Evolutionary conservation across 2,888 invertebrate species (phyloP).

Genomic region (Thereva nobilitata): DNA sequence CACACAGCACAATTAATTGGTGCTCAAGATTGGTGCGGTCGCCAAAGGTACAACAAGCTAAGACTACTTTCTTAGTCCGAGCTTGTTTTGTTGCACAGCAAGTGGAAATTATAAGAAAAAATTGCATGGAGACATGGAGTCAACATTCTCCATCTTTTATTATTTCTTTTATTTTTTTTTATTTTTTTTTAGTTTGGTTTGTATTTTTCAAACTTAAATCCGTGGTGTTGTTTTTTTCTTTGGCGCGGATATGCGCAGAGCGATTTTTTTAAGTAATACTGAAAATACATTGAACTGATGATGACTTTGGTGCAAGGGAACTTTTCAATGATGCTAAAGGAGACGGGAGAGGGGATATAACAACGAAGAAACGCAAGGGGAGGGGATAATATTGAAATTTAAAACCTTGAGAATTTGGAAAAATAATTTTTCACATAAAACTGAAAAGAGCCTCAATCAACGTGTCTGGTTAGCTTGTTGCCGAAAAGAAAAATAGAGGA

Average conservation of each 20-base stretch:
- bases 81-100: background rate
- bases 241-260: no score
- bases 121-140: background rate
- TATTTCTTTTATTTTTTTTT: slow-evolving; percentile 1
- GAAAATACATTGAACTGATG: no score
- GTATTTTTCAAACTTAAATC: no score
- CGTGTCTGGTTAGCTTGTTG: slow-evolving; percentile 13
- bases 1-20: slow-evolving; percentile 26
- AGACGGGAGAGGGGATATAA: no score
- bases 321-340: no score
- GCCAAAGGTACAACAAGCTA: no score
- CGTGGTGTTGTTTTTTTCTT: no score
- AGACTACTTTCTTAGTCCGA: slow-evolving; percentile 7
- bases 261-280: no score
- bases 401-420: slow-evolving; percentile 10
- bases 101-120: slow-evolving; percentile 24
- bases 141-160: slow-evolving; percentile 3
- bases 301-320: no score
- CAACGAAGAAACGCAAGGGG: background rate
- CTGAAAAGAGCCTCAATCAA: slow-evolving; percentile 16
- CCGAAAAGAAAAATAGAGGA: slow-evolving; percentile 15
- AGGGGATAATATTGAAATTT: slow-evolving; percentile 27
- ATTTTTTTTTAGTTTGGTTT: no score
- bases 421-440: slow-evolving; percentile 7
- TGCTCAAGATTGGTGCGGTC: slow-evolving; percentile 13